Percentiles rank a stretch among this genome's conserved stretches.
These are phyloP conservation scores for Polypterus bichir DNA, from an alignment of 2,113 vertebrate genomes.

Conservation along the genomic window DNA sequence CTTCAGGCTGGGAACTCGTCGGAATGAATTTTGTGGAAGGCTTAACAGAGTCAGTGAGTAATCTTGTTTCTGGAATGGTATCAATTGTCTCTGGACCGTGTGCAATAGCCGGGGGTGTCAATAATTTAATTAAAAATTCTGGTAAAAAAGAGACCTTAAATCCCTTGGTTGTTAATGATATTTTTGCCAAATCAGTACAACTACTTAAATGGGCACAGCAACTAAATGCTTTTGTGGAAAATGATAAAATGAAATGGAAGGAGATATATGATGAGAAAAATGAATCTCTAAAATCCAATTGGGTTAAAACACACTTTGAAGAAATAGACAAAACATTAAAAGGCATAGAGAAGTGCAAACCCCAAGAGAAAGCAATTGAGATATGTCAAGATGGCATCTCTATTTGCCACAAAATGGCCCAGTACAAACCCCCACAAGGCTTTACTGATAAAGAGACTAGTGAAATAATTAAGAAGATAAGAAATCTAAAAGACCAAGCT, in stretches of 20 bases:
- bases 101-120: background rate
- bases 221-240: background rate
- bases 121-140: no score
- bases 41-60: background rate
- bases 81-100: background rate
- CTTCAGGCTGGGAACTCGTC: constrained; percentile 15
- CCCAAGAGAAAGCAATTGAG: background rate
- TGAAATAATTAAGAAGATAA: background rate
- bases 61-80: background rate
- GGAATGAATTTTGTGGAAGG: constrained; percentile 21
- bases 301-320: background rate
- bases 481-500: constrained; percentile 4
- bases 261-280: background rate
- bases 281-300: background rate
- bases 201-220: constrained; percentile 1
- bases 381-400: constrained; percentile 9
- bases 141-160: background rate
- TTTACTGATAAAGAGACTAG: background rate
- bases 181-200: constrained; percentile 13
- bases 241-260: background rate
- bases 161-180: background rate
- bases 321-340: constrained; percentile 3
- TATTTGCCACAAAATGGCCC: constrained; percentile 15
- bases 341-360: background rate
- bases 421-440: background rate